Percentiles rank a stretch among this genome's conserved stretches.
Evolutionary conservation across 2,113 vertebrate genomes (phyloP).

Genomic region (Dicaeum eximium): DNA sequence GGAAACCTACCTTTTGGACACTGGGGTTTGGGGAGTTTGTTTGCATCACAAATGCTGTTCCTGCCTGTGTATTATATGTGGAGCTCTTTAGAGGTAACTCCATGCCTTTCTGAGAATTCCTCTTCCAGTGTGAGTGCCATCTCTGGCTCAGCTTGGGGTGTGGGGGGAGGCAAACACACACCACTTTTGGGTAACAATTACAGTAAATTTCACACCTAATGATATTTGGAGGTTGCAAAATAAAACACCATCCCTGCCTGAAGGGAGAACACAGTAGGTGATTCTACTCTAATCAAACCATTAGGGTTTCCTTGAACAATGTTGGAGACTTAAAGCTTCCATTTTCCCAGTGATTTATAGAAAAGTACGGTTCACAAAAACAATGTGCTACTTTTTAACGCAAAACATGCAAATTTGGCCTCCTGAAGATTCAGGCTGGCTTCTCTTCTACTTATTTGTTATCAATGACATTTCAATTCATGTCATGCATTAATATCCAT

Average conservation of each 20-base stretch:
- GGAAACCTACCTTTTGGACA: not conserved
- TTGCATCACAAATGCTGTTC: not conserved
- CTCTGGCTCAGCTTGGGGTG: not conserved
- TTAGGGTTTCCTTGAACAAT: not conserved
- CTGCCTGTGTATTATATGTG: rapidly evolving
- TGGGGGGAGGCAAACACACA: not conserved
- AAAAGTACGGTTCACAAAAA: not conserved
- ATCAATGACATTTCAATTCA: not conserved
- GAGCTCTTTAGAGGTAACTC: not conserved
- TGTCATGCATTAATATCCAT: not conserved
- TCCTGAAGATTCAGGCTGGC: not conserved
- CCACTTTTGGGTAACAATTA: not conserved
- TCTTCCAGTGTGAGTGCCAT: not conserved
- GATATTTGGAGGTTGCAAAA: not conserved
- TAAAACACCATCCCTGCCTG: not conserved
- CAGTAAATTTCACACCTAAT: not conserved
- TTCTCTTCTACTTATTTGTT: not conserved
- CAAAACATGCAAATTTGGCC: not conserved
- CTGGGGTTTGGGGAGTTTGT: not conserved
- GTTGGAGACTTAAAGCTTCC: not conserved
- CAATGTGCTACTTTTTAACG: not conserved
- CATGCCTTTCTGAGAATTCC: not conserved
- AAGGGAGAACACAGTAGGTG: not conserved
- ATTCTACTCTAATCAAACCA: not conserved
- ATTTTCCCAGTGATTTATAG: not conserved